Conservation (phyloP, 2,113 vertebrate species). For the Carassius carassius region DNA sequence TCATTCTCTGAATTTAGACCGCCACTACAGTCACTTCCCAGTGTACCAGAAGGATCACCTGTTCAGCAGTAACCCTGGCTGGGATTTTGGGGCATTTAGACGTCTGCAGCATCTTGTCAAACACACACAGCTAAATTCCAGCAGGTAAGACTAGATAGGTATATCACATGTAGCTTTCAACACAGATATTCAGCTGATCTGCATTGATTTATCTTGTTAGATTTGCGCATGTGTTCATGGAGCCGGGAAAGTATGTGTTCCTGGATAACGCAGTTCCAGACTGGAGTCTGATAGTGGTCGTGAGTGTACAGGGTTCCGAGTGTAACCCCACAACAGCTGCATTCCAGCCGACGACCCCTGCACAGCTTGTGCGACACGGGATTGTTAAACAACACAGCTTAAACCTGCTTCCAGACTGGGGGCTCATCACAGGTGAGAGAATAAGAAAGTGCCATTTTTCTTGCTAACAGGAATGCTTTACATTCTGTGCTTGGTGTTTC, state of each 20-base stretch:
- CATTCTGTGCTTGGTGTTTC: background rate
- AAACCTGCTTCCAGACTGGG: constrained; percentile 86
- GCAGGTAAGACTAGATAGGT: constrained; percentile 72
- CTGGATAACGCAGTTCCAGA: constrained; percentile 78
- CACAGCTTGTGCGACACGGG: constrained; percentile 80
- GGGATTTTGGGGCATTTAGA: constrained; percentile 90
- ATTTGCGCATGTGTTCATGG: constrained; percentile 89
- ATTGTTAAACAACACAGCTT: constrained; percentile 73
- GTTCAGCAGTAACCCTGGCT: constrained; percentile 87
- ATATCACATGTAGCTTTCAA: background rate
- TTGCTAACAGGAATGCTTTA: background rate
- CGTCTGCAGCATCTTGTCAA: constrained; percentile 80
- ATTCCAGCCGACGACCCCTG: constrained; percentile 85
- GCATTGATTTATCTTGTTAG: constrained; percentile 63
- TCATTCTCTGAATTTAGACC: constrained; percentile 71
- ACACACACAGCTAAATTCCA: constrained; percentile 84
- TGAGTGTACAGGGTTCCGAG: constrained; percentile 74
- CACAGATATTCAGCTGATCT: background rate
- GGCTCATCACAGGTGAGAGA: constrained; percentile 77
- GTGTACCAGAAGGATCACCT: constrained; percentile 91
- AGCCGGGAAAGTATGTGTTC: constrained; percentile 86
- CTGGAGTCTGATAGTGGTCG: constrained; percentile 80
- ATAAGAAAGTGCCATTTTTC: background rate
- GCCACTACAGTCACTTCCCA: constrained; percentile 85
- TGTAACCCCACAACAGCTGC: constrained; percentile 70